These are phyloP conservation scores for Danionella cerebrum DNA, from an alignment of 2,113 vertebrate species.

Conservation along the genomic window DNA sequence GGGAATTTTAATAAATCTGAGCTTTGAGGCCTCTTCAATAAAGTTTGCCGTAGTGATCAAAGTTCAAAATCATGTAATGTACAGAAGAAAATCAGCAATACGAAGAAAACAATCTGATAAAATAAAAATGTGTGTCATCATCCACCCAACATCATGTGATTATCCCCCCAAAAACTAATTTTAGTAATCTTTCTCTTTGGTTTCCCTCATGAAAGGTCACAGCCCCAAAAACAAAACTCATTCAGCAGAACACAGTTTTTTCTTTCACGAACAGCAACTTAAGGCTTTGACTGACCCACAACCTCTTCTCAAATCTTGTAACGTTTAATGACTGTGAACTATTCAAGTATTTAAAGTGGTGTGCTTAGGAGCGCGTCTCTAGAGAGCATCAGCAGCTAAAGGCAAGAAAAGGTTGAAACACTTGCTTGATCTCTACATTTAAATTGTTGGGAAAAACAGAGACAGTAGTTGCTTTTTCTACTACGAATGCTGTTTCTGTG, in stretches of 20 bases:
- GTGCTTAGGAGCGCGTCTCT: not conserved
- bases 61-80: not conserved
- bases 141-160: not conserved
- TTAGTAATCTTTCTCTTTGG: not conserved
- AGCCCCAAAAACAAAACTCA: not conserved
- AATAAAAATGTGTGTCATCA: not conserved
- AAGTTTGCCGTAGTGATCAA: not conserved
- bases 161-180: not conserved
- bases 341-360: slow-evolving; percentile 17
- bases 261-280: not conserved
- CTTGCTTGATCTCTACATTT: slow-evolving; percentile 1
- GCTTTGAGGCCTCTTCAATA: not conserved
- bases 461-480: slow-evolving; percentile 2
- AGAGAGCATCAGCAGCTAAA: not conserved
- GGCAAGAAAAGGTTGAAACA: not conserved
- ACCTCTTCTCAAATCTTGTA: not conserved
- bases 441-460: not conserved
- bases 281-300: slow-evolving; percentile 4
- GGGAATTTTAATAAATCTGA: too few relatives aligned
- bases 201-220: not conserved
- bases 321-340: slow-evolving; percentile 5
- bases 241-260: not conserved
- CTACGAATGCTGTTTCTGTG: not conserved
- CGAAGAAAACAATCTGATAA: not conserved
- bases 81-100: not conserved